These are phyloP conservation scores for Pipistrellus pygmaeus DNA, from an alignment of 2,797 vertebrate species.

Conservation along the genomic window DNA sequence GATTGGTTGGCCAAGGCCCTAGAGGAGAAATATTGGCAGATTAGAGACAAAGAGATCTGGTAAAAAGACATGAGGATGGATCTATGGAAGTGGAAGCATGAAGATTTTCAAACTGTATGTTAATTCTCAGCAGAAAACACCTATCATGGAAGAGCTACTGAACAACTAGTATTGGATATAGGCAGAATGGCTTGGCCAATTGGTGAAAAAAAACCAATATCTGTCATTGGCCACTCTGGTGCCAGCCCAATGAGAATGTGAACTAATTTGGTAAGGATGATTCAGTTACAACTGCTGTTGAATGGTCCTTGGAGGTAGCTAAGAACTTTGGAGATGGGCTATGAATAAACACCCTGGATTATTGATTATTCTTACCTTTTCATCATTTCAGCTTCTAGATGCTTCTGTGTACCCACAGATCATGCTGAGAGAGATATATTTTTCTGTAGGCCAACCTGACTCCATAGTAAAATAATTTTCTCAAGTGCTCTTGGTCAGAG, in stretches of 20 bases:
- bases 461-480: slow-evolving; percentile 24
- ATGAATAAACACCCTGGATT: not conserved
- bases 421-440: not conserved
- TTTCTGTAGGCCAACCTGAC: slow-evolving; percentile 37
- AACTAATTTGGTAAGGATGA: not conserved
- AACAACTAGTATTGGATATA: not conserved
- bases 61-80: not conserved
- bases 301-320: not conserved
- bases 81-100: not conserved
- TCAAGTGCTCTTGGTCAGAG: slow-evolving; percentile 33
- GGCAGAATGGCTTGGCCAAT: not conserved
- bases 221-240: not conserved
- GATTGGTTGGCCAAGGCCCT: not conserved
- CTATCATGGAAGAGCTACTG: not conserved
- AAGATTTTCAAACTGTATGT: not conserved
- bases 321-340: not conserved
- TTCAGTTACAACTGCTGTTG: not conserved
- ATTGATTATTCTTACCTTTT: not conserved
- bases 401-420: not conserved
- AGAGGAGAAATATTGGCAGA: not conserved
- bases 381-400: not conserved
- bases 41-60: not conserved
- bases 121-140: not conserved
- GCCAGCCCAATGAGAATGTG: not conserved
- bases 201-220: not conserved